These are phyloP conservation scores for Ochropacha duplaris DNA, from an alignment of 2,888 invertebrate genomes.

Conservation along the genomic window DNA sequence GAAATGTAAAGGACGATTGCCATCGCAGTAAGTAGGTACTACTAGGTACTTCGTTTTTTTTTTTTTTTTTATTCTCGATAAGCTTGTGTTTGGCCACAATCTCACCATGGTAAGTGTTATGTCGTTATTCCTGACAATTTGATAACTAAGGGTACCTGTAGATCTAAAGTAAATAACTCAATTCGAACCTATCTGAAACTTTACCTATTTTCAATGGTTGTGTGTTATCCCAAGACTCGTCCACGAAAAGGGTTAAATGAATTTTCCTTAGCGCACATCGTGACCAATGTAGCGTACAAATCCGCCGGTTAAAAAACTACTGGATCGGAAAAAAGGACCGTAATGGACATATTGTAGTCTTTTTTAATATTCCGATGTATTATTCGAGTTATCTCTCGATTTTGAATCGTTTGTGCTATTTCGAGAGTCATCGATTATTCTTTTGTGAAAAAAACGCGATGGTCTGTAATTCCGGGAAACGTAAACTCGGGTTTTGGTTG, in stretches of 20 bases:
- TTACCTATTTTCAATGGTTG: not conserved
- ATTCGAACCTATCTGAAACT: not conserved
- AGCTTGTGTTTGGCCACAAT: too few species aligned
- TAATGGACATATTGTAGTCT: conserved; percentile 4
- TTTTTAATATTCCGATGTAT: conserved; percentile 2
- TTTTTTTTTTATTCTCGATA: too few species aligned
- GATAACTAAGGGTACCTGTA: too few species aligned
- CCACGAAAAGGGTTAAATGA: conserved; percentile 20
- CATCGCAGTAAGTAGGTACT: too few species aligned
- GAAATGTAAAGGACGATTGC: too few species aligned
- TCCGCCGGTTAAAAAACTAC: conserved; percentile 45
- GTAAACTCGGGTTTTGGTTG: not conserved
- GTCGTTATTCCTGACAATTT: too few species aligned
- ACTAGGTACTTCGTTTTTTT: too few species aligned
- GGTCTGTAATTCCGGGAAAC: not conserved
- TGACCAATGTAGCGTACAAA: conserved; percentile 27
- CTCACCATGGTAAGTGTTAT: too few species aligned
- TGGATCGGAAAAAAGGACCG: conserved; percentile 40
- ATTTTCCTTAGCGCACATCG: conserved; percentile 23
- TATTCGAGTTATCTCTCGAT: not conserved
- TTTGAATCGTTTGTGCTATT: conserved; percentile 8
- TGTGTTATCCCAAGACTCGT: not conserved
- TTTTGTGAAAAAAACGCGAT: not conserved
- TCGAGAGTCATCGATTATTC: not conserved
- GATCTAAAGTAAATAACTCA: not conserved